Conservation (phyloP, 2,888 invertebrate species). For the Dusona sp. region DNA sequence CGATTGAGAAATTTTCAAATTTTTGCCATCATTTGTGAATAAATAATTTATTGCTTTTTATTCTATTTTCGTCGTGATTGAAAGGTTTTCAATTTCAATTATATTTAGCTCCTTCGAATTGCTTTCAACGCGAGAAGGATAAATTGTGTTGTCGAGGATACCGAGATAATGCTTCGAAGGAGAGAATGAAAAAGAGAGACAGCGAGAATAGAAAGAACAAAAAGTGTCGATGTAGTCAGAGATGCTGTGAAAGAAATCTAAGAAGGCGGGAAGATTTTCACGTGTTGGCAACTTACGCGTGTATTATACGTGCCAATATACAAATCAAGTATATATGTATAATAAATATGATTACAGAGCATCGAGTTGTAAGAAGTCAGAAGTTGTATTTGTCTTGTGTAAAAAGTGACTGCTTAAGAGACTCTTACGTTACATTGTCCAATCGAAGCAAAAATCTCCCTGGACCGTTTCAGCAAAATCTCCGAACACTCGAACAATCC, state of each 20-base stretch:
- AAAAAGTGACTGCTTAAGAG: constrained; percentile 31
- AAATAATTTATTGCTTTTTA: background rate
- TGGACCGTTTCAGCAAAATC: constrained; percentile 23
- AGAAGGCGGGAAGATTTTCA: constrained; percentile 73
- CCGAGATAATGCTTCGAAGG: constrained; percentile 62
- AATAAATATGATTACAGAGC: constrained; percentile 67
- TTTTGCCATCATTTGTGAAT: background rate
- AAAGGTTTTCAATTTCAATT: background rate
- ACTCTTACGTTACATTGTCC: constrained; percentile 55
- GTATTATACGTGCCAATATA: background rate
- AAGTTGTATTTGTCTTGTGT: constrained; percentile 51
- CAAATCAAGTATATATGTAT: constrained; percentile 58
- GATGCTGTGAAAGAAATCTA: constrained; percentile 65
- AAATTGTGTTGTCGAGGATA: constrained; percentile 34
- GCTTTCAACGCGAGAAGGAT: background rate
- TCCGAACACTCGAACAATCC: constrained; percentile 38
- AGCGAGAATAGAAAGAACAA: constrained; percentile 66
- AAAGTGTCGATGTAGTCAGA: constrained; percentile 33
- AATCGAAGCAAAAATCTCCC: constrained; percentile 55
- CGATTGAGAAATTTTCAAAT: background rate
- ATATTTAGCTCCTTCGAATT: constrained; percentile 38
- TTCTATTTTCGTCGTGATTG: constrained; percentile 20
- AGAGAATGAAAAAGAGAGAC: constrained; percentile 69
- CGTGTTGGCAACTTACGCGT: constrained; percentile 44
- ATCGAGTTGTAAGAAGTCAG: constrained; percentile 70